Evolutionary conservation across 1,140 invertebrate species (phyloP).

Genomic region (Pseudomyrmex flavicornis): DNA sequence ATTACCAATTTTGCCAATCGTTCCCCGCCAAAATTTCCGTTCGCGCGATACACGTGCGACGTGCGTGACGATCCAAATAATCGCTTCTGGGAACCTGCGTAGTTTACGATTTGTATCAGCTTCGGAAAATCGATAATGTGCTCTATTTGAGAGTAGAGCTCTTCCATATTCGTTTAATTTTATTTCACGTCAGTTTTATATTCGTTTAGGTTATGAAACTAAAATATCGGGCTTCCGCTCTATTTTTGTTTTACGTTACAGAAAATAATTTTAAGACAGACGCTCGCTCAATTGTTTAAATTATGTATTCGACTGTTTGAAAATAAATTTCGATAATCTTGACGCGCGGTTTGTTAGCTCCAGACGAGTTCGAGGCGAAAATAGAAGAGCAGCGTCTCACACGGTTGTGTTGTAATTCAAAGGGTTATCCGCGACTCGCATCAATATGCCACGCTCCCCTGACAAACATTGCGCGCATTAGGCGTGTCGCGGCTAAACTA

Average conservation of each 20-base stretch:
- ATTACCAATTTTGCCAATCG: constrained; percentile 43
- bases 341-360: background rate
- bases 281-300: too few species aligned
- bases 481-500: constrained; percentile 30
- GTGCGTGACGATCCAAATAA: constrained; percentile 25
- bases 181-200: background rate
- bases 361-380: constrained; percentile 13
- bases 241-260: background rate
- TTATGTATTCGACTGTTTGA: background rate
- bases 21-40: constrained; percentile 24
- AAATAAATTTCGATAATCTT: constrained; percentile 1
- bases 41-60: constrained; percentile 5
- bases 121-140: constrained; percentile 28
- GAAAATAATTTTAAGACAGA: constrained; percentile 4
- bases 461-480: constrained; percentile 43
- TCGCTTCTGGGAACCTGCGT: constrained; percentile 11
- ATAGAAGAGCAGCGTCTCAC: background rate
- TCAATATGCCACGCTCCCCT: constrained; percentile 31
- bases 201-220: background rate
- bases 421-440: constrained; percentile 18
- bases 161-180: too few species aligned
- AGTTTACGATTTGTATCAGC: background rate
- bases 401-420: constrained; percentile 16
- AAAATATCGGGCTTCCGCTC: too few species aligned
- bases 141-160: background rate